phyloP scores from a whole-genome alignment of 2,113 vertebrate genomes.

The Urocynchramus pylzowi region DNA sequence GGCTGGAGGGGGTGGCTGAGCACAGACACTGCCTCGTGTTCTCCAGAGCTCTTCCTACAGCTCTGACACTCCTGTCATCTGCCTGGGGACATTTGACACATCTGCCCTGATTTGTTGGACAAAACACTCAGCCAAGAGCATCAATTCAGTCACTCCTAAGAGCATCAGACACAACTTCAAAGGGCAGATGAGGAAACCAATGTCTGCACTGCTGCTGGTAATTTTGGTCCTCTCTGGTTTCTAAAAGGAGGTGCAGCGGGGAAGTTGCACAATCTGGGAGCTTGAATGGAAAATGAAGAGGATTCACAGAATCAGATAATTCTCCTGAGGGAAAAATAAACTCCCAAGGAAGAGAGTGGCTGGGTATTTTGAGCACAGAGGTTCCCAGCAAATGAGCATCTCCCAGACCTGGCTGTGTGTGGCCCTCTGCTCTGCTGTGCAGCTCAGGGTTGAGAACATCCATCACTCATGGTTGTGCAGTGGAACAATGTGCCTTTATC shows the following conservation, averaged over 20 bases:
- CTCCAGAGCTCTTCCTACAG: not conserved
- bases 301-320: not conserved
- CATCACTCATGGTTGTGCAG: not conserved
- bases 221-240: not conserved
- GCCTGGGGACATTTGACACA: not conserved
- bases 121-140: not conserved
- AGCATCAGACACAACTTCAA: not conserved
- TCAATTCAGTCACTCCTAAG: not conserved
- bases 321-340: constrained; percentile 9
- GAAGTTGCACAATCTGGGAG: not conserved
- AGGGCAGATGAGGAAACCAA: not conserved
- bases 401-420: not conserved
- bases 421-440: not conserved
- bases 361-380: not conserved
- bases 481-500: not conserved
- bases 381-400: not conserved
- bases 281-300: not conserved
- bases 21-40: not conserved
- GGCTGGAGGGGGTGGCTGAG: not conserved
- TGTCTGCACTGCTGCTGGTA: not conserved
- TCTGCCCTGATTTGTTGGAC: not conserved
- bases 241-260: not conserved
- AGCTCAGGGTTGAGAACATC: not conserved
- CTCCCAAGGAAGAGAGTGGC: not conserved
- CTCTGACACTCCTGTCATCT: not conserved